Conservation (phyloP, 2,113 vertebrate genomes). For the Bufo gargarizans region DNA sequence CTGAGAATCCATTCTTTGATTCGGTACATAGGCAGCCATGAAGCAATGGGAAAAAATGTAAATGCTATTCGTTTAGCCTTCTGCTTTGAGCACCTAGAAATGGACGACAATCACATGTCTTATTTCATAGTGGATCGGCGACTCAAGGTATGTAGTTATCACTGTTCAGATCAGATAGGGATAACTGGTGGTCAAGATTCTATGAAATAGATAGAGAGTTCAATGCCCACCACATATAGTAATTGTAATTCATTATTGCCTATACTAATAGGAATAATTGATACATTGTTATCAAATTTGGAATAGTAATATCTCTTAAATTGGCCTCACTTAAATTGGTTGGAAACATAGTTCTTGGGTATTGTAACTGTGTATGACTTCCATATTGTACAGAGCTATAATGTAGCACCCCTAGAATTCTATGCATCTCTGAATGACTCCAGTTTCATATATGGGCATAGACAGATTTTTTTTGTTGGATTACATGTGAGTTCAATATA, state of each 20-base stretch:
- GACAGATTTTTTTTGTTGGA: no score
- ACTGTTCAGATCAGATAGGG: neutral
- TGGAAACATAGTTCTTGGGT: neutral
- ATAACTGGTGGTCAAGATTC: neutral
- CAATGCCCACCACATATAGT: neutral
- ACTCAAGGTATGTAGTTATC: neutral
- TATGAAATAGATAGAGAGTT: neutral
- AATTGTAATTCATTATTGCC: neutral
- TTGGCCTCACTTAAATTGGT: no score
- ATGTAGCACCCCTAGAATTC: neutral
- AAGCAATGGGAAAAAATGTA: slow-evolving; percentile 80
- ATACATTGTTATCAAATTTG: no score
- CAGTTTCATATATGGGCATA: no score
- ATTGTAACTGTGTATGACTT: no score
- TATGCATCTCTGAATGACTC: neutral
- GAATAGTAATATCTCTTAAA: no score
- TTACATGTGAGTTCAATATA: no score
- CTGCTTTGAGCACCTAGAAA: slow-evolving; percentile 81
- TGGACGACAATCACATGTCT: neutral
- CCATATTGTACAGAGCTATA: neutral
- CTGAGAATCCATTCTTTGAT: slow-evolving; percentile 87
- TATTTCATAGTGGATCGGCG: neutral
- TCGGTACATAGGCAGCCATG: slow-evolving; percentile 86
- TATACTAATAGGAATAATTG: no score
- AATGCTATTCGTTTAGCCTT: slow-evolving; percentile 77